Percentiles rank a stretch among this genome's conserved stretches.
phyloP scores from a whole-genome alignment of 2,113 vertebrate genomes.

The Phodopus roborovskii region DNA sequence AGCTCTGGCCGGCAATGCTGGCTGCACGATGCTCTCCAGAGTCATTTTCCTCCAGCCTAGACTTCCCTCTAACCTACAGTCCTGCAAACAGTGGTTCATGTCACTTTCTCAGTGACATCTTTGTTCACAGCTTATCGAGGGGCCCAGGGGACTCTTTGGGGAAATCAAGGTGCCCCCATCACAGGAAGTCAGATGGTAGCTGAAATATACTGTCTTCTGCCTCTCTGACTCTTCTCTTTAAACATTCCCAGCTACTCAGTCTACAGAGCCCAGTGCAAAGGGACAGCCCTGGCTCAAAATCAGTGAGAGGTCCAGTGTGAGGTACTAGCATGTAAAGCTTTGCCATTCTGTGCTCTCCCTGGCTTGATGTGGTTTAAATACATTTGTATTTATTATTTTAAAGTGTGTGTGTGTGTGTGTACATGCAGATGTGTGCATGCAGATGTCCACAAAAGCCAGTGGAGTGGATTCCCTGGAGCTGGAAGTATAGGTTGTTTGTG shows the following conservation, averaged over 20 bases:
- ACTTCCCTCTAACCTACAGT: background rate
- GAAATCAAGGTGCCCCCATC: background rate
- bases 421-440: background rate
- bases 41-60: background rate
- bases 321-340: background rate
- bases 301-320: rapidly evolving
- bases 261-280: background rate
- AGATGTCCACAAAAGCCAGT: background rate
- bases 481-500: too few species aligned
- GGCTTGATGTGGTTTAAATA: background rate
- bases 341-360: background rate
- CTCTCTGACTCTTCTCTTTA: background rate
- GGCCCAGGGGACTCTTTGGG: background rate
- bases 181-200: background rate
- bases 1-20: background rate
- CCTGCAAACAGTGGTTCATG: background rate
- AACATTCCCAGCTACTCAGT: background rate
- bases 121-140: background rate
- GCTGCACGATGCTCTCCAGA: rapidly evolving
- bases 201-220: background rate
- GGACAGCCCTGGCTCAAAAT: background rate
- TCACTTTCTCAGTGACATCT: background rate
- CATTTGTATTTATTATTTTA: background rate
- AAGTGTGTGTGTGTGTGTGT: background rate
- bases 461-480: background rate